Conservation (phyloP, 2,888 invertebrate species). For the Sarcophaga rosellei region DNA sequence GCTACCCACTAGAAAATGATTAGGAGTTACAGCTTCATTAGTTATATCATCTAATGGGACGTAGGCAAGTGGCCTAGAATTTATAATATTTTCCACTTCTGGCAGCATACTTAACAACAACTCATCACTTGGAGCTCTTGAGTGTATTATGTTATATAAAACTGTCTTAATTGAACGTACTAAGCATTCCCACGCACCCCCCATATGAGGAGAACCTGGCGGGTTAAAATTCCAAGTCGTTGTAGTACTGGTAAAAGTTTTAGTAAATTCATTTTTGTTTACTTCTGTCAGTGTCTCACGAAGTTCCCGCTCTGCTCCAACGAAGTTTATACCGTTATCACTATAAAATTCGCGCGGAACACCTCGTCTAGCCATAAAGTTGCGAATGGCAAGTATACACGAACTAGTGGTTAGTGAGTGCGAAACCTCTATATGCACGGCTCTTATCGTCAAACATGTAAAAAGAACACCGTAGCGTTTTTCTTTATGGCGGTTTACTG, state of each 20-base stretch:
- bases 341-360: constrained; percentile 39
- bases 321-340: constrained; percentile 51
- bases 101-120: not conserved
- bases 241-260: not conserved
- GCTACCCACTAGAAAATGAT: not conserved
- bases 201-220: not conserved
- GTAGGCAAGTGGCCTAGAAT: constrained; percentile 24
- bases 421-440: constrained; percentile 63
- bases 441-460: constrained; percentile 67
- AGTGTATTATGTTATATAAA: constrained; percentile 9
- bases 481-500: constrained; percentile 33
- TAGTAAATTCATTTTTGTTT: not conserved
- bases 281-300: not conserved
- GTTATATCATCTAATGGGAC: not conserved
- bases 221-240: constrained; percentile 17
- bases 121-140: not conserved
- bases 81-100: constrained; percentile 12
- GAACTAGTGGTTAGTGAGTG: constrained; percentile 25
- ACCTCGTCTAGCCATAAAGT: constrained; percentile 41
- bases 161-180: constrained; percentile 13
- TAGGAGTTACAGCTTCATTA: not conserved
- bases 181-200: not conserved
- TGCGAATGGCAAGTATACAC: constrained; percentile 32
- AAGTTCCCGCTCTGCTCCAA: constrained; percentile 32
- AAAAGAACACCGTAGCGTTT: constrained; percentile 56